A percentile compares a stretch with the other conserved stretches of the same genome.
Conservation (phyloP, 2,797 vertebrate species). For the Phyllotis vaccarum region DNA sequence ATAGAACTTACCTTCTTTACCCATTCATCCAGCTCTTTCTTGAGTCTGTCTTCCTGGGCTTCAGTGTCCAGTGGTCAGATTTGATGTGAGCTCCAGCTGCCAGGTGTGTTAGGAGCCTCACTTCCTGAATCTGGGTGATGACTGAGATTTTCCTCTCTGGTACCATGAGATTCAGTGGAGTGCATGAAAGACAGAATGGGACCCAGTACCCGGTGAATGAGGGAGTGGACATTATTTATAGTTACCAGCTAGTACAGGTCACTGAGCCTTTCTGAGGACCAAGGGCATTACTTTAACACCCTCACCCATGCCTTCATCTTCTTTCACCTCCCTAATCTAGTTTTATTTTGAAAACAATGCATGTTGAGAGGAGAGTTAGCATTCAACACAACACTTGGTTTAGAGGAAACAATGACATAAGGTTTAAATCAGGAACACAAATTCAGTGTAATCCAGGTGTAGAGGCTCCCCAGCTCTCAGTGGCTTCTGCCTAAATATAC, state of each 20-base stretch:
- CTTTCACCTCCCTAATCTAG: not conserved
- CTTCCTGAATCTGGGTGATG: not conserved
- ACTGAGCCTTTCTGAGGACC: too few relatives aligned
- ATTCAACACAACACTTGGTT: not conserved
- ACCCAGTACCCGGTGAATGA: not conserved
- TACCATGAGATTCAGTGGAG: not conserved
- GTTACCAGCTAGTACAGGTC: not conserved
- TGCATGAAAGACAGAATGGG: not conserved
- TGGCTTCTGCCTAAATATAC: not conserved
- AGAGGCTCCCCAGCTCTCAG: accelerated
- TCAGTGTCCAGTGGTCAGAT: not conserved
- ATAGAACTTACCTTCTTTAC: too few relatives aligned
- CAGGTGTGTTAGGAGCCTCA: not conserved
- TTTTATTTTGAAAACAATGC: not conserved
- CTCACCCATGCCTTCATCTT: too few relatives aligned
- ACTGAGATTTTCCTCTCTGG: too few relatives aligned
- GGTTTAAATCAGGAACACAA: not conserved
- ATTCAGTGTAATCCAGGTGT: not conserved
- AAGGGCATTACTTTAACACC: not conserved
- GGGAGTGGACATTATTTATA: not conserved
- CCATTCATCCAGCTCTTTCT: not conserved
- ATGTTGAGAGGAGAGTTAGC: not conserved
- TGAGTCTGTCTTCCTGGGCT: too few relatives aligned
- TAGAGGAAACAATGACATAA: not conserved
- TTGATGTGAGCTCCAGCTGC: too few relatives aligned